A percentile compares a stretch with the other conserved stretches of the same genome.
Evolutionary conservation across 2,888 invertebrate genomes (phyloP).

Genomic region (Mythimna impura): DNA sequence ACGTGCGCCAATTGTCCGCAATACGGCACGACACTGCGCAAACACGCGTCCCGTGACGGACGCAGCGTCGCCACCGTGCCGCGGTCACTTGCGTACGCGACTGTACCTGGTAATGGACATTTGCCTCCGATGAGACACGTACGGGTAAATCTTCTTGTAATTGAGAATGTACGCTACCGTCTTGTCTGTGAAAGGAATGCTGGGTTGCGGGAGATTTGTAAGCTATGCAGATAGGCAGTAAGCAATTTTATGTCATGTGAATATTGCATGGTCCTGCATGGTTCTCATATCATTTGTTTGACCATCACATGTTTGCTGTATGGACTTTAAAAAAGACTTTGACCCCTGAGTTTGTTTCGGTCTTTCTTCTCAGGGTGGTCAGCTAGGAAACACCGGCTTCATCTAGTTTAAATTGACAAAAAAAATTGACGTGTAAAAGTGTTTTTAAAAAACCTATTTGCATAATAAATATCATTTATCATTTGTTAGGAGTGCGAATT

Average conservation of each 20-base stretch:
- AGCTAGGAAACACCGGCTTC: too few species aligned
- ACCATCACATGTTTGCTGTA: too few species aligned
- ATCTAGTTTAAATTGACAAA: too few species aligned
- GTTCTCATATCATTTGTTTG: too few species aligned
- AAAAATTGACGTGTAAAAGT: too few species aligned
- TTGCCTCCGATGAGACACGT: slow-evolving; percentile 72
- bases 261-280: too few species aligned
- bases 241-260: neutral
- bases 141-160: slow-evolving; percentile 78
- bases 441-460: too few species aligned
- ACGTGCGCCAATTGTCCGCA: slow-evolving; percentile 82
- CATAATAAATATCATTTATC: too few species aligned
- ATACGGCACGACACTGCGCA: slow-evolving; percentile 77
- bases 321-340: too few species aligned
- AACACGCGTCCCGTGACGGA: slow-evolving; percentile 69
- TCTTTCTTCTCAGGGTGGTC: too few species aligned
- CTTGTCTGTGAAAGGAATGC: slow-evolving; percentile 65
- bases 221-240: neutral
- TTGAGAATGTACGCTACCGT: slow-evolving; percentile 76
- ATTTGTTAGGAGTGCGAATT: neutral
- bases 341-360: too few species aligned
- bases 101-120: slow-evolving; percentile 66
- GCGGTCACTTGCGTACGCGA: slow-evolving; percentile 62
- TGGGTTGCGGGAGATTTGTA: slow-evolving; percentile 51
- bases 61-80: slow-evolving; percentile 59